Conservation (phyloP, 2,888 invertebrate genomes). For the Cheiracanthium punctorium region DNA sequence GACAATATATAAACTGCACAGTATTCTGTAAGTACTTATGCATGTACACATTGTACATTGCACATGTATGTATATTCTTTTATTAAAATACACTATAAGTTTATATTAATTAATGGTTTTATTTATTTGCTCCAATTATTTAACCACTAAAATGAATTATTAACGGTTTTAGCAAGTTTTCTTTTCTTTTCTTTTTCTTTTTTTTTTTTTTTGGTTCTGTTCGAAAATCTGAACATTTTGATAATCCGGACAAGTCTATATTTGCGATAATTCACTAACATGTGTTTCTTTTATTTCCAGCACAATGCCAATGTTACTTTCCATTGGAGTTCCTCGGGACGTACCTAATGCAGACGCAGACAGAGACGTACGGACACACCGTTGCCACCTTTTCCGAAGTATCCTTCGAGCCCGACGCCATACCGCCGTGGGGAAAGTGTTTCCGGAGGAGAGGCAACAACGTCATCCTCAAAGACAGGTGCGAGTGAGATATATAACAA, state of each 20-base stretch:
- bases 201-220: too few relatives aligned
- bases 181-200: too few relatives aligned
- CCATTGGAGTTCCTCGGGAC: constrained; percentile 82
- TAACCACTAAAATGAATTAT: too few relatives aligned
- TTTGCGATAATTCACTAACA: neutral
- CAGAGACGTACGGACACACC: constrained; percentile 74
- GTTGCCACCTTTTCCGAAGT: constrained; percentile 80
- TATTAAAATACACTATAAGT: too few relatives aligned
- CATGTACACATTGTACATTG: too few relatives aligned
- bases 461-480: constrained; percentile 81
- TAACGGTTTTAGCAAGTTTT: too few relatives aligned
- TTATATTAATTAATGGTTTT: too few relatives aligned
- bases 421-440: constrained; percentile 83
- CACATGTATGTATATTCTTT: too few relatives aligned
- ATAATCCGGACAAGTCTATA: neutral
- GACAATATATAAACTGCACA: too few relatives aligned
- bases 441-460: constrained; percentile 80
- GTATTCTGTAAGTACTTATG: too few relatives aligned
- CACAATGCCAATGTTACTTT: constrained; percentile 80
- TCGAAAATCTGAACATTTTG: neutral
- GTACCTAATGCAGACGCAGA: constrained; percentile 79
- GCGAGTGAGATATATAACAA: constrained; percentile 70
- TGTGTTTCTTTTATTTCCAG: neutral
- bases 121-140: too few relatives aligned
- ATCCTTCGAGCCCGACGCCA: constrained; percentile 80